phyloP scores from a whole-genome alignment of 2,113 vertebrate genomes.

The Chascanopsetta lugubris region DNA sequence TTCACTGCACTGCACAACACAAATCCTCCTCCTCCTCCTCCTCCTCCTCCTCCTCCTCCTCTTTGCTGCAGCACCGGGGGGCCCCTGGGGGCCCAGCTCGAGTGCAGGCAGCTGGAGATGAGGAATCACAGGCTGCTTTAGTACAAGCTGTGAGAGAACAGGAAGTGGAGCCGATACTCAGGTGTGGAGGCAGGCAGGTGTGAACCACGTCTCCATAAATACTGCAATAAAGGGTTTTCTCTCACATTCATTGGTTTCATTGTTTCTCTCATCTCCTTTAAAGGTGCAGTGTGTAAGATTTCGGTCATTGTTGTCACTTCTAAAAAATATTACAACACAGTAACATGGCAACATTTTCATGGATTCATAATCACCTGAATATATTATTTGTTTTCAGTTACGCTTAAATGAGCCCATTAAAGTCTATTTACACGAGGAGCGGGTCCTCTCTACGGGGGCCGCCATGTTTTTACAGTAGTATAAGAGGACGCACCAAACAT shows the following conservation, averaged over 20 bases:
- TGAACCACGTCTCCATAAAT: constrained; percentile 58
- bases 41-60: too few relatives aligned
- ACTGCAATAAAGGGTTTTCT: constrained; percentile 62
- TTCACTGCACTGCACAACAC: constrained; percentile 57
- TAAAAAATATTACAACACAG: too few relatives aligned
- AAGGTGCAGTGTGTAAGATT: too few relatives aligned
- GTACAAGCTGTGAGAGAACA: constrained; percentile 39
- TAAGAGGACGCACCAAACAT: too few relatives aligned
- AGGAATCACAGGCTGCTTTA: constrained; percentile 53
- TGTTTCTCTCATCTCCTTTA: constrained; percentile 18
- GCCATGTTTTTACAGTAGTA: too few relatives aligned
- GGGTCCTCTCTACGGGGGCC: too few relatives aligned
- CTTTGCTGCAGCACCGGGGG: constrained; percentile 41
- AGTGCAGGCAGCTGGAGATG: constrained; percentile 42
- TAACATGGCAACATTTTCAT: too few relatives aligned
- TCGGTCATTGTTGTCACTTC: too few relatives aligned
- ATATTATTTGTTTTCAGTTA: too few relatives aligned
- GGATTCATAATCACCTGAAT: too few relatives aligned
- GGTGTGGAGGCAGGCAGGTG: constrained; percentile 4
- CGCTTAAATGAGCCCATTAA: too few relatives aligned
- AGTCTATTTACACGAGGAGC: too few relatives aligned
- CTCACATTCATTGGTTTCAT: constrained; percentile 46
- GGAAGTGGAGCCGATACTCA: constrained; percentile 8
- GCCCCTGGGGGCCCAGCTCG: constrained; percentile 36
- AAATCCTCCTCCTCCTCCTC: constrained; percentile 56